Evolutionary conservation across 2,888 invertebrate species (phyloP), one percentile per base, ranked within the genome.

Genomic region (Romanomermis culicivorax): DNA sequence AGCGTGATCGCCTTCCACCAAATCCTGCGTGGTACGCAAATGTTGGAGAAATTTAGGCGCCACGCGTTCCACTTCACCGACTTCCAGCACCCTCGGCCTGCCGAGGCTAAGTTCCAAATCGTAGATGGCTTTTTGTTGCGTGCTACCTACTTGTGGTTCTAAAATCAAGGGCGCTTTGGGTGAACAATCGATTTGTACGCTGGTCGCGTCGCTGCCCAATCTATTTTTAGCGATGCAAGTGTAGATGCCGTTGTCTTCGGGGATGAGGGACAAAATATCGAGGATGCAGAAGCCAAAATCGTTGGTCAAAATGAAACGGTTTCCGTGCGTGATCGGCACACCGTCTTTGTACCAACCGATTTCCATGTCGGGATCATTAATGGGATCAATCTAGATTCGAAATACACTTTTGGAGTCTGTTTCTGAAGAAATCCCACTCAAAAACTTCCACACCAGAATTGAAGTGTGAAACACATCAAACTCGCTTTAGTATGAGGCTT

Each of bases 231-330:
- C 91, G 56, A 84, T 62, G 56, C 69, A 69, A 1, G 68, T 70
- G 63, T 87, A 88, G 74, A 88, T 87, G 30, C 91, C 91, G 58
- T 82, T 81, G 68, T 91, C 89, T 64, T 88, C 87, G 61, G 81
- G 81, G 74, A 88, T 85, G 36, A 87, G 80, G 64, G 86, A 86
- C n/a, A 87, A 81, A 65, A 91, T 86, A 65, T 91, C 89, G 73
- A 91, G 78, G 7, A 89, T 88, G 68, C 65, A 66, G 55, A 85
- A 91, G 51, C 91, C 91, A 67, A 91, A 91, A 70, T 91, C 91
- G 48, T 85, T 85, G 1, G 91, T 85, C 58, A 83, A 83, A 72
- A 89, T 88, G 64, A 88, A 86, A 60, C 91, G 78, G 25, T 83
- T 83, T 2, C 71, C 69, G 67, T 87, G 85, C 56, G 84, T 78